Base-by-base conservation (phyloP, 2,113 vertebrate genomes). In the Colius striatus region DNA sequence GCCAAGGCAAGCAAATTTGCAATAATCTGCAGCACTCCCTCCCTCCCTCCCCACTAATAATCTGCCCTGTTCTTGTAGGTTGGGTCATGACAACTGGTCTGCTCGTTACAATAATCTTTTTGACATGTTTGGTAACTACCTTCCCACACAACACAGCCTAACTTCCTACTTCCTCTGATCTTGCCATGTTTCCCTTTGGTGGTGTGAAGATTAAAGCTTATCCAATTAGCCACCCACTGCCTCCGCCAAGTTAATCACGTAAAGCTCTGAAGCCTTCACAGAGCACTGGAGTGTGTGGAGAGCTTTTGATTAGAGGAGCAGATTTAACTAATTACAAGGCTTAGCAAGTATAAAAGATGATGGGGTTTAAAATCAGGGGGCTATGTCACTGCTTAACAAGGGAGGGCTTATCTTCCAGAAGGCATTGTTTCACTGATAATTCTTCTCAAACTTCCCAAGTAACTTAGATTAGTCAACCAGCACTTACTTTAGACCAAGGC, bases 161-260 rank as follows among this genome's bases (percentile, higher is more conserved):
- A 97, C 98, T 98, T 99, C 98, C 98, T 98, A 57, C 93, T 81
- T 87, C 94, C 95, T 97, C 95, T 97, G 97, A 94, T 95, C 92
- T 96, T 92, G 54, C 71, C 70, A 68, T 16, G 94, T 96, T 74
- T 90, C 32, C 45, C 94, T 96, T 92, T 94, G 95, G 93, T 96
- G 96, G 98, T 98, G 98, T 98, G 98, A 99, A 99, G 98, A 99
- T 98, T 98, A 98, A 98, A 98, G 97, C 96, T 98, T 89, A 98
- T 99, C 99, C 99, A 99, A 99, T 99, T 99, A 99, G 98, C 98
- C 98, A 98, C 98, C 98, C 98, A 98, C 97, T 19, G 96, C 95
- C 97, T 97, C 86, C 53, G 86, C 96, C 95, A 79, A 93, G 96
- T 96, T 98, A 98, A 98, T 99, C 98, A 97, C 97, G 63, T 98